Percentiles rank a stretch among this genome's conserved stretches.
phyloP scores from a whole-genome alignment of 2,888 invertebrate species.

The Lasioglossum calceatum region DNA sequence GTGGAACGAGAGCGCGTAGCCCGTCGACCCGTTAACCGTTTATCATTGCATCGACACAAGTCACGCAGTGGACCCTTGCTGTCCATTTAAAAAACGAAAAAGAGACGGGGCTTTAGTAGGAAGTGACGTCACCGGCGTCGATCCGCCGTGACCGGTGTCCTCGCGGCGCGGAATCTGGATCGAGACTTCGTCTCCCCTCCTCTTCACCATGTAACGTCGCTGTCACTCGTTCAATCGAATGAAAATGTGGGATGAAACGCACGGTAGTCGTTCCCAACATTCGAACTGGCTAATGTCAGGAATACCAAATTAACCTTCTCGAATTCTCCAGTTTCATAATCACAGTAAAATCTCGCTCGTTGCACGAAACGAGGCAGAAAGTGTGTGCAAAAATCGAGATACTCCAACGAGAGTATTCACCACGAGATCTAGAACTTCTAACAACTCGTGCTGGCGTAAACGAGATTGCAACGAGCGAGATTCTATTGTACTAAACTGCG shows the following conservation, averaged over 20 bases:
- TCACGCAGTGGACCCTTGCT: slow-evolving; percentile 75
- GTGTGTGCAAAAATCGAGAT: neutral
- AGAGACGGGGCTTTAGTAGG: slow-evolving; percentile 78
- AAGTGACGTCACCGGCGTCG: slow-evolving; percentile 78
- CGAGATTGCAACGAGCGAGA: too few species aligned
- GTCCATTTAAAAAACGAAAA: slow-evolving; percentile 74
- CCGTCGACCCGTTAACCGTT: slow-evolving; percentile 78
- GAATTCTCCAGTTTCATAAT: neutral
- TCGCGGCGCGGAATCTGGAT: slow-evolving; percentile 6
- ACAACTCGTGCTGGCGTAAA: too few species aligned
- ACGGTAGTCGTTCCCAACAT: neutral
- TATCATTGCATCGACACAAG: slow-evolving; percentile 82
- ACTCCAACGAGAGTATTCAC: too few species aligned
- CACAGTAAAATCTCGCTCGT: neutral
- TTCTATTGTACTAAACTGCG: neutral
- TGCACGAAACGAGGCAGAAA: neutral
- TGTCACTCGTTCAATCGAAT: neutral
- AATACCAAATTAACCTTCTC: neutral
- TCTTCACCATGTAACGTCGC: neutral
- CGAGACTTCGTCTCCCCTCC: neutral
- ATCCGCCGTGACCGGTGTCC: slow-evolving; percentile 44
- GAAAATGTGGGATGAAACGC: neutral
- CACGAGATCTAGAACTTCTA: too few species aligned
- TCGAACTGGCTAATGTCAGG: neutral
- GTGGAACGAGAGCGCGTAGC: slow-evolving; percentile 73